A percentile compares a stretch with the other conserved stretches of the same genome.
Evolutionary conservation across 2,113 vertebrate genomes (phyloP).

Genomic region (Tympanuchus pallidicinctus): DNA sequence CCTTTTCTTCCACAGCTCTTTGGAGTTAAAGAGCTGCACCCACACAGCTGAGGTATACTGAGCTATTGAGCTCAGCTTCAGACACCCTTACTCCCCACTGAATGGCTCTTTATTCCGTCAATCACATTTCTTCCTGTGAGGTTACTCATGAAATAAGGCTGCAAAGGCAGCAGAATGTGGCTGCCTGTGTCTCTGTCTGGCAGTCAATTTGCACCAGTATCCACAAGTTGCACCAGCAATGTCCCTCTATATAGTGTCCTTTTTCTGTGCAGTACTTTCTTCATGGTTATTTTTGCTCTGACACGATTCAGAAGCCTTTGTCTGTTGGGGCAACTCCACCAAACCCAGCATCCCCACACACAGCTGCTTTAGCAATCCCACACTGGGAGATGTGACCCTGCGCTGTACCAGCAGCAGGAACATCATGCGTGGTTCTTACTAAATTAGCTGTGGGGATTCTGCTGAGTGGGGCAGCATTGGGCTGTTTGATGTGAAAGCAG

Average conservation of each 20-base stretch:
- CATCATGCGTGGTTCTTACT: background rate
- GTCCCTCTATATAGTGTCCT: background rate
- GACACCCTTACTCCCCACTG: conserved; percentile 19
- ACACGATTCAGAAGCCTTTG: background rate
- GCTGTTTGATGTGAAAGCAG: background rate
- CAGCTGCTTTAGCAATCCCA: background rate
- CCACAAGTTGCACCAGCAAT: background rate
- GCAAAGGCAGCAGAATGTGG: background rate
- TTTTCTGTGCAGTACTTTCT: background rate
- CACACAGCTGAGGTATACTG: background rate
- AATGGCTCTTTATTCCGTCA: background rate
- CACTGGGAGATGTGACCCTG: background rate
- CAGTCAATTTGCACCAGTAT: background rate
- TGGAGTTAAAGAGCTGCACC: conserved; percentile 24
- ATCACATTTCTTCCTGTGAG: background rate
- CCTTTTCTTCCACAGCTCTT: background rate
- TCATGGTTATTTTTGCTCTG: background rate
- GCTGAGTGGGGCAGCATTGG: background rate
- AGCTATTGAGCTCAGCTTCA: conserved; percentile 40
- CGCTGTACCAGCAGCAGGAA: background rate
- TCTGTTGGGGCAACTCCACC: background rate
- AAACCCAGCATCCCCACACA: background rate
- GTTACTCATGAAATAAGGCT: background rate
- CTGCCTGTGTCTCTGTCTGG: background rate
- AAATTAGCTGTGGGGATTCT: background rate